Base-by-base conservation (phyloP, 2,888 invertebrate species). In the Enoplolaimus lenunculus region DNA sequence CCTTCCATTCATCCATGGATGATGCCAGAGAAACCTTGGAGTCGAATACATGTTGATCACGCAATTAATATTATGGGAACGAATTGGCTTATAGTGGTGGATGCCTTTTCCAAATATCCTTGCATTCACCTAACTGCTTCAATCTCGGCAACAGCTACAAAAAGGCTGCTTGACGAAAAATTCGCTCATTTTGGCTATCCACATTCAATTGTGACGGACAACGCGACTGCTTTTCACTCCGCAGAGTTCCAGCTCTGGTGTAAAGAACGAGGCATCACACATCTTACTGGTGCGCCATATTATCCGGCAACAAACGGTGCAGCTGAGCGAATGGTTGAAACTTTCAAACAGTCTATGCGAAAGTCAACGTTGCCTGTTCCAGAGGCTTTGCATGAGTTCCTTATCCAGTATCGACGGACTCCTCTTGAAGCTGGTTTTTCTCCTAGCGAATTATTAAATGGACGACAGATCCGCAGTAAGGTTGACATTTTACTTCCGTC, bases 281-380 rank as follows among this genome's bases (percentile, higher is more conserved):
- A 66, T n/a, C 16, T 45, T 21, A 34, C 21, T 77, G 74, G 67
- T 68, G 72, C 74, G 34, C 75, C 76, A 16, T 75, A 76, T 33
- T 73, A 76, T 69, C 75, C 76, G 62, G 68, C 67, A 74, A 28
- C 72, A 7, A 68, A 68, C 72, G n/a, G 75, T 3, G 28, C 67
- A n/a, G 67, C 67, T 7, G 67, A 66, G 34, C 30, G 67, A n/a
- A n/a, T 66, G 31, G 31, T 76, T 60, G 72, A 74, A 60, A 73
- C 71, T 2, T 74, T 75, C 62, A 76, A 77, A 60, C 70, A 74
- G 21, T 72, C 60, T 13, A 30, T 72, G 30, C 16, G 62, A 30
- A 65, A 71, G 59, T 73, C 72, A 7, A n/a, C 68, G 13, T 66
- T 73, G 21, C 60, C 72, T 28, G 29, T 60, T 13, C 7, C 13